Evolutionary conservation across 2,888 invertebrate genomes (phyloP), one percentile per base, ranked within the genome.

Genomic region (Himalopsyche kuldschensis): DNA sequence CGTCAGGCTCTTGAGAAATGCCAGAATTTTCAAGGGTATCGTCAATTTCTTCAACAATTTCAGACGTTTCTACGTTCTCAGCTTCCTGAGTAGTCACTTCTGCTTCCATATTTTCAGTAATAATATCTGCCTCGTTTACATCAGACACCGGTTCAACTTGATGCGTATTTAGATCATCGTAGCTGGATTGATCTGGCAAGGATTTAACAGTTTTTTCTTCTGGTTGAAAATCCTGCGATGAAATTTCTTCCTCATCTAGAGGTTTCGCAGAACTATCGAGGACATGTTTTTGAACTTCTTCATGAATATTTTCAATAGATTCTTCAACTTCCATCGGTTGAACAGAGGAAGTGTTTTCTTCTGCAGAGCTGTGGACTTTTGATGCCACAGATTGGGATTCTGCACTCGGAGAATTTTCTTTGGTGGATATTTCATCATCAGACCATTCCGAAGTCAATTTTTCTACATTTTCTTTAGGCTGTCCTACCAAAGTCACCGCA

Each of bases 291-390:
- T 92, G 90, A 82, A 91, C 89, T 88, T 91, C 91, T 83, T 90
- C 89, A 87, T 91, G 90, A 86, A 91, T 91, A 86, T 91, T 91
- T 88, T 92, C 91, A 85, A 91, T 90, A 20, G 91, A 90, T 88
- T 91, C 91, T 88, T 91, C 91, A 77, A 90, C 48, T 81, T 84
- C 84, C 80, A 83, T 83, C 8, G 80, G 41, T 6, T 80, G 80
- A 63, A 30, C 30, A 20, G 63, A 46, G 17, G 32, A 32, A 24
- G 35, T n/a, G 8, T n/a, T n/a, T 79, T 79, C 82, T 75, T 83
- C 84, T 32, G 63, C 3, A 41, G 69, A 27, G 27, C 11, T 27
- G 10, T 69, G 15, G 8, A 69, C 27, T 77, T 31, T 15, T 76
- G 41, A 63, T 4, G 8, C 0, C 3, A 24, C 32, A 32, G 48